Evolutionary conservation across 35 echinoderm and acorn worm genomes (phyloP).

Genomic region (Lytechinus pictus): DNA sequence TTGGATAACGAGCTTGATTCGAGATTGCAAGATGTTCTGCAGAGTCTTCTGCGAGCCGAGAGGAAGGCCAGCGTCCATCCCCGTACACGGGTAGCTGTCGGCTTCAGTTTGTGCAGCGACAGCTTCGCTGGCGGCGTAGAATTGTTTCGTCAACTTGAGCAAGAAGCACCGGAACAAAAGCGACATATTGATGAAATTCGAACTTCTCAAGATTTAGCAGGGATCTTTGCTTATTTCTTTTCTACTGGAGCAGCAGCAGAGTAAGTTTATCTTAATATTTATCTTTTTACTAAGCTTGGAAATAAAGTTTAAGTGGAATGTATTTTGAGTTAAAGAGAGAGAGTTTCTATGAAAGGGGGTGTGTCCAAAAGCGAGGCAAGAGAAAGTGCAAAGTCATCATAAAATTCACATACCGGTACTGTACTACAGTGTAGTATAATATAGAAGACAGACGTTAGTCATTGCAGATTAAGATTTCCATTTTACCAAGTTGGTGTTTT

Average conservation of each 20-base stretch:
- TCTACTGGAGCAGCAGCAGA: slow-evolving; percentile 28
- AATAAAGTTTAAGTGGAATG: too few species aligned
- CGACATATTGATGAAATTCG: slow-evolving; percentile 21
- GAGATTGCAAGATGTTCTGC: slow-evolving; percentile 14
- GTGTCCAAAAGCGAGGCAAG: too few species aligned
- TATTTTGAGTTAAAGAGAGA: too few species aligned
- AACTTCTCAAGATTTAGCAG: slow-evolving; percentile 4
- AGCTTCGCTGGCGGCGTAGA: slow-evolving; percentile 18
- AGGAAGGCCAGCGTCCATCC: neutral
- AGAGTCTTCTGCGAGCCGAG: slow-evolving; percentile 15
- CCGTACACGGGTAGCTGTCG: slow-evolving; percentile 40
- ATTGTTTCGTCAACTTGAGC: neutral
- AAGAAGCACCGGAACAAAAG: neutral
- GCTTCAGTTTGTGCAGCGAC: slow-evolving; percentile 46
- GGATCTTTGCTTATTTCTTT: slow-evolving; percentile 45
- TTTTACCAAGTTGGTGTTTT: too few species aligned
- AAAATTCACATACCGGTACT: too few species aligned
- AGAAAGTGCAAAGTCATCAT: neutral
- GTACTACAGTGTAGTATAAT: too few species aligned
- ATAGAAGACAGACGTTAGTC: too few species aligned
- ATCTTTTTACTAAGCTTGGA: too few species aligned
- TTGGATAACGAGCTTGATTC: slow-evolving; percentile 16
- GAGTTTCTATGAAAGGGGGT: too few species aligned
- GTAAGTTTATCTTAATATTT: neutral
- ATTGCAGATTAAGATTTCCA: too few species aligned